These are phyloP conservation scores for Ennomos erosarius DNA, from an alignment of 2,888 invertebrate genomes.

Conservation along the genomic window DNA sequence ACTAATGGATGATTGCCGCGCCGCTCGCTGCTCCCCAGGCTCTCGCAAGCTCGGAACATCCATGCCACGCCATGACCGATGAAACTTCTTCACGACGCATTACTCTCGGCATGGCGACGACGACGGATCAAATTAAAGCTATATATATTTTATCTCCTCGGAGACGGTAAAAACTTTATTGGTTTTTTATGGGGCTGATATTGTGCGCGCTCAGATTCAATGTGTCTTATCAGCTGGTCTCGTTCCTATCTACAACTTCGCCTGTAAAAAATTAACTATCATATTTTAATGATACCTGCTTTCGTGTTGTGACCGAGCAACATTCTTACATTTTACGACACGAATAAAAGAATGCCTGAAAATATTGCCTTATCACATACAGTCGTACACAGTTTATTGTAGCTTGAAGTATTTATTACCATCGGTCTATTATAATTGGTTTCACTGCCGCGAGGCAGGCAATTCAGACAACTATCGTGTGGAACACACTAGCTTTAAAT, in stretches of 20 bases:
- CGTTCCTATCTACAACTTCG: conserved; percentile 23
- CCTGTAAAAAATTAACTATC: conserved; percentile 41
- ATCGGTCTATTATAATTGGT: conserved; percentile 24
- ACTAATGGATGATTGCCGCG: conserved; percentile 75
- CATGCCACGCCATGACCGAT: conserved; percentile 12
- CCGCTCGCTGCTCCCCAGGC: conserved; percentile 22
- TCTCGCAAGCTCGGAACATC: conserved; percentile 5
- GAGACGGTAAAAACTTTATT: conserved; percentile 70
- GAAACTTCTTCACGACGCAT: conserved; percentile 29
- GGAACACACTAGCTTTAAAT: conserved; percentile 46
- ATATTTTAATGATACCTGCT: conserved; percentile 35
- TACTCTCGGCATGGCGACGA: conserved; percentile 38
- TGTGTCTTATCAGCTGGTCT: conserved; percentile 39
- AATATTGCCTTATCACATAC: conserved; percentile 32
- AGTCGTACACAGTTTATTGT: conserved; percentile 33
- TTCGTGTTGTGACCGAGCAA: conserved; percentile 18
- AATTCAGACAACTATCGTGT: conserved; percentile 39
- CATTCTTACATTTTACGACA: conserved; percentile 31
- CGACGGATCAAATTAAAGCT: conserved; percentile 58
- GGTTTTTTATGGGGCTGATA: conserved; percentile 71
- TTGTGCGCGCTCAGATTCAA: conserved; percentile 58
- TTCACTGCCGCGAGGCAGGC: conserved; percentile 36
- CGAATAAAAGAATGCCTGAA: conserved; percentile 18
- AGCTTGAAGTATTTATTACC: conserved; percentile 37
- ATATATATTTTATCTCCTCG: conserved; percentile 70